Evolutionary conservation across 2,888 invertebrate genomes (phyloP).

Genomic region (Dromius quadrimaculatus): DNA sequence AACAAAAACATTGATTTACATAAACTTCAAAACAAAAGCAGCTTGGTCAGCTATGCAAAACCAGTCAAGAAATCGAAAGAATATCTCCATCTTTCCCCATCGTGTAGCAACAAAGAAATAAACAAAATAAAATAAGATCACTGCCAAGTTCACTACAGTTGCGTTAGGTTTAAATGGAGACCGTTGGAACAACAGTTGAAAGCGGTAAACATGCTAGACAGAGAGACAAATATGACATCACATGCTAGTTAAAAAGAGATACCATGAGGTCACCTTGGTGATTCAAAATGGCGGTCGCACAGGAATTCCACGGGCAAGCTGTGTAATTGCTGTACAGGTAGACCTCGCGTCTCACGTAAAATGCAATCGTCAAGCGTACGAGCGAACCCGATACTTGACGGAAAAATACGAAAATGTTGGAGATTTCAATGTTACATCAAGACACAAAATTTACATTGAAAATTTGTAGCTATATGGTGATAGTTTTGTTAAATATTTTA

Average conservation of each 20-base stretch:
- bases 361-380: conserved; percentile 36
- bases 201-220: conserved; percentile 48
- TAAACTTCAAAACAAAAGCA: conserved; percentile 33
- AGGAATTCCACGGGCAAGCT: conserved; percentile 48
- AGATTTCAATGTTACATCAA: conserved; percentile 25
- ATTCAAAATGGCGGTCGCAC: conserved; percentile 44
- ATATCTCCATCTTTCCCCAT: conserved; percentile 29
- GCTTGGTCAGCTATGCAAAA: conserved; percentile 12
- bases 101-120: conserved; percentile 36
- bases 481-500: neutral
- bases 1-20: conserved; percentile 45
- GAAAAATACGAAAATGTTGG: conserved; percentile 15
- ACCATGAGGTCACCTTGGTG: conserved; percentile 47
- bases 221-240: conserved; percentile 19
- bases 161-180: conserved; percentile 42
- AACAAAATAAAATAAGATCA: conserved; percentile 47
- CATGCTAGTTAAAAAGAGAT: conserved; percentile 32
- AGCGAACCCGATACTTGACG: conserved; percentile 21
- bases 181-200: conserved; percentile 51
- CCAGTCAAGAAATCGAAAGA: conserved; percentile 21
- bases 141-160: conserved; percentile 50
- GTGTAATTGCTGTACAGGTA: conserved; percentile 49
- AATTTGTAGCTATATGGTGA: neutral
- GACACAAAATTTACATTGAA: conserved; percentile 3
- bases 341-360: conserved; percentile 49